A percentile compares a stretch with the other conserved stretches of the same genome.
Conservation (phyloP, 2,888 invertebrate genomes). For the Steinernema carpocapsae region DNA sequence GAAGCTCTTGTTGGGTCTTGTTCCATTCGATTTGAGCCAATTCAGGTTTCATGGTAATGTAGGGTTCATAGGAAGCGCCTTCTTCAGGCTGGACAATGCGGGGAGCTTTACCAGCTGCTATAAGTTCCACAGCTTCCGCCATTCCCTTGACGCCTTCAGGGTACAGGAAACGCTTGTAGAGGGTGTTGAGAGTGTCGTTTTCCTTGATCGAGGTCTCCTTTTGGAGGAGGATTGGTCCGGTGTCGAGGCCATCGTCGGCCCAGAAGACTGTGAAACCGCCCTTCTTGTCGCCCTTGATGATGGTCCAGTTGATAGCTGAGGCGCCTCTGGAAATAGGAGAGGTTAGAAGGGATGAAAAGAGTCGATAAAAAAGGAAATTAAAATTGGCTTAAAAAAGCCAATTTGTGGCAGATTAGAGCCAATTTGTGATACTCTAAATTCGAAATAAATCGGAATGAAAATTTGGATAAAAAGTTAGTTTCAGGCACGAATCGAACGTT, state of each 20-base stretch:
- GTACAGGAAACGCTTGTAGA: slow-evolving; percentile 86
- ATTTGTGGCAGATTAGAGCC: no score
- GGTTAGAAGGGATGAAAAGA: no score
- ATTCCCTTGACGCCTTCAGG: slow-evolving; percentile 79
- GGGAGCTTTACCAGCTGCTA: slow-evolving; percentile 82
- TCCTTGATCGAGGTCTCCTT: slow-evolving; percentile 80
- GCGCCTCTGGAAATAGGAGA: slow-evolving; percentile 79
- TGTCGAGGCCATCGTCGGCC: slow-evolving; percentile 96
- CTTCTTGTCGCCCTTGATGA: slow-evolving; percentile 87
- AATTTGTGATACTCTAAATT: no score
- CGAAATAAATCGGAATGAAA: no score
- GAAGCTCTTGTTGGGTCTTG: slow-evolving; percentile 74
- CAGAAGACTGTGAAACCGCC: slow-evolving; percentile 90
- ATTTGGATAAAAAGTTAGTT: no score
- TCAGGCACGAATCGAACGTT: no score
- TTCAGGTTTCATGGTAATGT: slow-evolving; percentile 73
- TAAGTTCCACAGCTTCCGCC: slow-evolving; percentile 82
- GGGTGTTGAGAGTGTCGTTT: slow-evolving; percentile 88
- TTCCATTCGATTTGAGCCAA: slow-evolving; percentile 75
- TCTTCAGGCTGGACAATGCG: slow-evolving; percentile 80
- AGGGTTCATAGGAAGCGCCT: slow-evolving; percentile 89
- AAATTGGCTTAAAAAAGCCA: no score
- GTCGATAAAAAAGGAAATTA: no score
- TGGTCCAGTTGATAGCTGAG: slow-evolving; percentile 92
- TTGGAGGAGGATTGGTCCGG: slow-evolving; percentile 88